These are phyloP conservation scores for Thysanoteuthis rhombus DNA, from an alignment of 2,888 invertebrate genomes.

Conservation along the genomic window DNA sequence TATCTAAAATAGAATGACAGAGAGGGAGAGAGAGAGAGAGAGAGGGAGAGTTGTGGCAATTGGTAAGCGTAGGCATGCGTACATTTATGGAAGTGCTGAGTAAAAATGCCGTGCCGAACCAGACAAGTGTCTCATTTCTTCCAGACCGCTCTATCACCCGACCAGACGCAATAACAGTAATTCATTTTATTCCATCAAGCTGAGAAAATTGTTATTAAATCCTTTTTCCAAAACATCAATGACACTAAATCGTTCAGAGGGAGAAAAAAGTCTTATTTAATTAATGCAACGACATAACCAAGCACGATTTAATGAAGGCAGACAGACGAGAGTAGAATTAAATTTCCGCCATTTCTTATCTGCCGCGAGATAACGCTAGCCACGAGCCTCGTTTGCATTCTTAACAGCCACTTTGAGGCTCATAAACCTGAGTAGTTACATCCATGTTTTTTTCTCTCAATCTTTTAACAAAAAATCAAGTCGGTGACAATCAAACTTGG, in stretches of 20 bases:
- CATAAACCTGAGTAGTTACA: background rate
- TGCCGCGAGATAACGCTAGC: background rate
- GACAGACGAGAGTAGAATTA: background rate
- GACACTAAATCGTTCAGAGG: background rate
- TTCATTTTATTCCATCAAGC: conserved; percentile 15
- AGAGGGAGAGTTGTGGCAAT: no score
- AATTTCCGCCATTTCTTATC: background rate
- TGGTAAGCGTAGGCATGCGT: no score
- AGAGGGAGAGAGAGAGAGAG: no score
- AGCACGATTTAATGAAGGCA: background rate
- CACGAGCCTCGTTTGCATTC: background rate
- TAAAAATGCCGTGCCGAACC: background rate
- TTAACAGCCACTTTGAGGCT: background rate
- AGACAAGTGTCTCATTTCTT: no score
- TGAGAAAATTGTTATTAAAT: conserved; percentile 1
- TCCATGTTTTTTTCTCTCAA: background rate
- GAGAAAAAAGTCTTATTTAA: background rate
- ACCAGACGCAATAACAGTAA: background rate
- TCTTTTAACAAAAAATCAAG: background rate
- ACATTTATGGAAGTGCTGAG: background rate
- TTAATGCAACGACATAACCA: background rate
- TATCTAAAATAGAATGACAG: no score
- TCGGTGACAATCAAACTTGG: no score
- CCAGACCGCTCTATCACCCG: background rate
- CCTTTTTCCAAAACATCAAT: background rate